phyloP scores from a whole-genome alignment of 2,888 invertebrate species.

The Meiosimyza platycephala region DNA sequence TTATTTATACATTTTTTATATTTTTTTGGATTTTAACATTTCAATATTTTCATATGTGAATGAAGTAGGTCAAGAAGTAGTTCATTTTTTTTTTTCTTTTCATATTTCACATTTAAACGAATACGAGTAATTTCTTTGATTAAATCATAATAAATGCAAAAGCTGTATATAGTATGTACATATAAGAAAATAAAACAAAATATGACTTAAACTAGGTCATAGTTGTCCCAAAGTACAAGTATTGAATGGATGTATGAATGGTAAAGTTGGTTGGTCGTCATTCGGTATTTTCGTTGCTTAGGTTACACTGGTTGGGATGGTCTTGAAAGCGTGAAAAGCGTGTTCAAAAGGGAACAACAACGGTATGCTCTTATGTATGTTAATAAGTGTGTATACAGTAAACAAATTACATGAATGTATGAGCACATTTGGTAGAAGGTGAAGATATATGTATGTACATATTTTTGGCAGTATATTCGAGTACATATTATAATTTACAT shows the following conservation, averaged over 20 bases:
- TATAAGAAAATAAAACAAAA: slow-evolving; percentile 22
- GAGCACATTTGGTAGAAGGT: too few species aligned
- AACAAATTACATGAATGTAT: background rate
- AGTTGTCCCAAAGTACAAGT: slow-evolving; percentile 15
- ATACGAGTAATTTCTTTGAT: slow-evolving; percentile 35
- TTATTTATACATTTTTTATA: background rate
- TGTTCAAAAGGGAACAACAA: slow-evolving; percentile 15
- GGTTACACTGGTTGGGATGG: slow-evolving; percentile 4
- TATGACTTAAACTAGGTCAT: slow-evolving; percentile 26
- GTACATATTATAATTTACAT: too few species aligned
- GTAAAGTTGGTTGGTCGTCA: background rate
- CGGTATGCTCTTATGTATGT: too few species aligned
- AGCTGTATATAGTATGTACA: slow-evolving; percentile 4
- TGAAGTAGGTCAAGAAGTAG: slow-evolving; percentile 28
- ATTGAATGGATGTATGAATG: slow-evolving; percentile 4
- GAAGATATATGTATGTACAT: too few species aligned
- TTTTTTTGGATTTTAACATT: background rate
- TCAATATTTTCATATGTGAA: slow-evolving; percentile 18
- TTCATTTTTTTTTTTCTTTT: slow-evolving; percentile 12
- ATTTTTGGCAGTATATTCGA: too few species aligned
- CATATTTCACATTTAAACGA: background rate
- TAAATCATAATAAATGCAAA: slow-evolving; percentile 32
- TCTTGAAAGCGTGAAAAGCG: slow-evolving; percentile 32
- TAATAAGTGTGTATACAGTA: background rate
- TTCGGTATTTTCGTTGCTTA: slow-evolving; percentile 6